Conservation (phyloP, 1,140 invertebrate species). For the Drusus annulatus region DNA sequence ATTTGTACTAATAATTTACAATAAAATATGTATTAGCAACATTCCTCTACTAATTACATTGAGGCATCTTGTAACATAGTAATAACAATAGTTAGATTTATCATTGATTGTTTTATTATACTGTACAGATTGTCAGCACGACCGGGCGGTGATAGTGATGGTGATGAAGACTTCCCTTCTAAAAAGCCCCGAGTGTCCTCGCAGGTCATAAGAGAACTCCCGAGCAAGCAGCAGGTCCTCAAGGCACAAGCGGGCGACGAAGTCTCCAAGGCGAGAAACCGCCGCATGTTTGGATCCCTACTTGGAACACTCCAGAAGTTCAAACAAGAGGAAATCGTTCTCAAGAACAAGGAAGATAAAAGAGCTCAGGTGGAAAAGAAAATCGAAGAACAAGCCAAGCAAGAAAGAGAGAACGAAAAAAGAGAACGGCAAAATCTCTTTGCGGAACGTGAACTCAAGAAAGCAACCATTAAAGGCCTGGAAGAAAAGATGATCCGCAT, state of each 20-base stretch:
- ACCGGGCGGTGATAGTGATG: constrained; percentile 64
- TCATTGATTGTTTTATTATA: not conserved
- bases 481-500: constrained; percentile 92
- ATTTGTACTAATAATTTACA: too few species aligned
- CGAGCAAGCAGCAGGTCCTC: constrained; percentile 67
- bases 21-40: not conserved
- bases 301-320: constrained; percentile 96
- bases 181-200: constrained; percentile 66
- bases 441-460: constrained; percentile 86
- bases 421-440: constrained; percentile 90
- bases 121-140: constrained; percentile 64
- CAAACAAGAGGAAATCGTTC: constrained; percentile 92
- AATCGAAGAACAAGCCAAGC: constrained; percentile 90
- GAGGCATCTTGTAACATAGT: too few species aligned
- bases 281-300: constrained; percentile 95
- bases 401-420: constrained; percentile 89
- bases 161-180: constrained; percentile 64
- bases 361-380: constrained; percentile 91
- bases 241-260: constrained; percentile 89
- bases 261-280: constrained; percentile 87
- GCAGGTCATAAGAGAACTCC: constrained; percentile 66
- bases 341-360: constrained; percentile 82
- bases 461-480: constrained; percentile 90
- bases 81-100: too few species aligned
- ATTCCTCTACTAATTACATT: not conserved